Conservation (phyloP, 1,140 invertebrate genomes). For the Manduca sexta region DNA sequence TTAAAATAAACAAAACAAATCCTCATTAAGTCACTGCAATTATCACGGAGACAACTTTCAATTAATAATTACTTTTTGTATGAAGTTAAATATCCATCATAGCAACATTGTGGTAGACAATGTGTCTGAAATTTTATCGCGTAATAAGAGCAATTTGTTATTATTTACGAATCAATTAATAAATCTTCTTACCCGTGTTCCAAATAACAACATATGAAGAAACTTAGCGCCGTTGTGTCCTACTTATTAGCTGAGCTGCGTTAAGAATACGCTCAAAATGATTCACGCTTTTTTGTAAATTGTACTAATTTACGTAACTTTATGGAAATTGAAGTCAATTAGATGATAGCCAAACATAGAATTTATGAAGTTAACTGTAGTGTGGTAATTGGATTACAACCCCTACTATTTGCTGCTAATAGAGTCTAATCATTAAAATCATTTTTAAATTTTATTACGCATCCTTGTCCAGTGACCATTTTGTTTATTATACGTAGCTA, state of each 20-base stretch:
- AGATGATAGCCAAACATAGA: constrained; percentile 15
- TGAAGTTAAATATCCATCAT: too few species aligned
- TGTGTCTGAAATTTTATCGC: too few species aligned
- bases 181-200: too few species aligned
- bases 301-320: not conserved
- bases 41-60: too few species aligned
- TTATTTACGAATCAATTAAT: too few species aligned
- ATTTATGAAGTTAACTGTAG: constrained; percentile 7
- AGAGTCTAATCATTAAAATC: constrained; percentile 4
- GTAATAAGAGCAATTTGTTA: too few species aligned
- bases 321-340: constrained; percentile 6
- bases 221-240: not conserved
- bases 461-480: too few species aligned
- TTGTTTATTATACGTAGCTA: too few species aligned
- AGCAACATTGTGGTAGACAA: too few species aligned
- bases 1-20: too few species aligned
- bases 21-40: too few species aligned
- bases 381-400: constrained; percentile 29
- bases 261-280: not conserved
- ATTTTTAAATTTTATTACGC: not conserved
- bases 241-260: not conserved
- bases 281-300: not conserved
- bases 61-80: too few species aligned
- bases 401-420: constrained; percentile 29
- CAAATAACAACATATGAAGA: constrained; percentile 1